These are phyloP conservation scores for Cataglyphis altisquamis DNA, from an alignment of 2,888 invertebrate species.

Conservation along the genomic window DNA sequence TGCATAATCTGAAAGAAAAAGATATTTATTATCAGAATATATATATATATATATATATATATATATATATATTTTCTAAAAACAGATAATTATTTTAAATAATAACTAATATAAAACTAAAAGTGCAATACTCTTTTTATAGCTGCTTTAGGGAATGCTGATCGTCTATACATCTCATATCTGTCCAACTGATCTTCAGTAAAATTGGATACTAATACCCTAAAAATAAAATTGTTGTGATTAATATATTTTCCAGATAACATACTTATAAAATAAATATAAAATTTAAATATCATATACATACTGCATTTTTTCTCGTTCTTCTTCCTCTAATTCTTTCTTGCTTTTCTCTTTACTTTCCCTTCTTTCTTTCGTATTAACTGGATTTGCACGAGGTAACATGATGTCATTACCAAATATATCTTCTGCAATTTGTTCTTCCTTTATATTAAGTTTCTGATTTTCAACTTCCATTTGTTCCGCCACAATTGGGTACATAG, in stretches of 20 bases:
- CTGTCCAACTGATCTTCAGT: constrained; percentile 99
- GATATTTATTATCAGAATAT: constrained; percentile 19
- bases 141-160: constrained; percentile 99
- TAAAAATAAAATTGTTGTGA: constrained; percentile 85
- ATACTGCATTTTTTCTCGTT: constrained; percentile 98
- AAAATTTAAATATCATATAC: constrained; percentile 81
- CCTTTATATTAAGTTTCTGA: constrained; percentile 72
- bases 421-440: constrained; percentile 73
- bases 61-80: constrained; percentile 8
- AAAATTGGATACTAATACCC: constrained; percentile 99
- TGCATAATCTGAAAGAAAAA: constrained; percentile 92
- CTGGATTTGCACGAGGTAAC: constrained; percentile 73
- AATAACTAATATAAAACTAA: background rate
- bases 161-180: constrained; percentile 99
- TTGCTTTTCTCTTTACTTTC: constrained; percentile 91
- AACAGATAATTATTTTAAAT: constrained; percentile 2
- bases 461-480: constrained; percentile 75
- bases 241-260: constrained; percentile 2
- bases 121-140: constrained; percentile 92
- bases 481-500: constrained; percentile 49
- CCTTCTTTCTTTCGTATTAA: constrained; percentile 82
- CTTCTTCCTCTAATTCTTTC: constrained; percentile 96
- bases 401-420: constrained; percentile 82
- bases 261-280: background rate
- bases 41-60: background rate